Conservation (phyloP, 1,140 invertebrate genomes). For the Heliconius himera region DNA sequence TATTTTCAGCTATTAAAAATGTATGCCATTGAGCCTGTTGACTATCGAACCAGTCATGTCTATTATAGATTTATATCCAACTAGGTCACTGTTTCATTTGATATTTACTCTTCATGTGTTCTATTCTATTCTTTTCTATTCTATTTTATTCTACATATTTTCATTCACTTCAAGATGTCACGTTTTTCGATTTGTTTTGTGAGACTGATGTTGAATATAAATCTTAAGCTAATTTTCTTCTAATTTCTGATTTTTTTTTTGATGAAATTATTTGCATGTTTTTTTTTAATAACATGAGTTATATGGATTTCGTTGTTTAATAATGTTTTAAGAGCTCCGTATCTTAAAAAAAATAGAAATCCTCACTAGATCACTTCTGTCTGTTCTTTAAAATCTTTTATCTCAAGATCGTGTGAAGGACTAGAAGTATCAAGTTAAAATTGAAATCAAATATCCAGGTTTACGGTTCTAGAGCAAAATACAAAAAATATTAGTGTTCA, state of each 20-base stretch:
- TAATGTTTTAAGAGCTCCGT: no score
- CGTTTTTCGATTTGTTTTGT: background rate
- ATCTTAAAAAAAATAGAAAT: no score
- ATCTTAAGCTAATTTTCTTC: background rate
- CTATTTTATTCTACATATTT: background rate
- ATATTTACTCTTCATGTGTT: slow-evolving; percentile 1
- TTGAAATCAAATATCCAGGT: no score
- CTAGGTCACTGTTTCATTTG: slow-evolving; percentile 6
- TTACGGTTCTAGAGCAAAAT: no score
- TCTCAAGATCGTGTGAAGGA: no score
- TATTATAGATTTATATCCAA: slow-evolving; percentile 13
- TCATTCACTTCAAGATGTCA: background rate
- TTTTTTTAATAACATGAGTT: no score
- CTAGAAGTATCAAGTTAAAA: no score
- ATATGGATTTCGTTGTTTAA: background rate
- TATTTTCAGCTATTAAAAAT: slow-evolving; percentile 7
- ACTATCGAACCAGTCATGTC: background rate
- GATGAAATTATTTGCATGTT: background rate
- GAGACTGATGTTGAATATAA: background rate
- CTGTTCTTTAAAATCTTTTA: no score
- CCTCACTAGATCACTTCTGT: no score
- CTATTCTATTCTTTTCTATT: background rate
- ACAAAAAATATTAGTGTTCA: no score
- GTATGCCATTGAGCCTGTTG: background rate
- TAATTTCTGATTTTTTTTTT: background rate